Conservation (phyloP, 1,140 invertebrate species). For the Kradibia gibbosae region DNA sequence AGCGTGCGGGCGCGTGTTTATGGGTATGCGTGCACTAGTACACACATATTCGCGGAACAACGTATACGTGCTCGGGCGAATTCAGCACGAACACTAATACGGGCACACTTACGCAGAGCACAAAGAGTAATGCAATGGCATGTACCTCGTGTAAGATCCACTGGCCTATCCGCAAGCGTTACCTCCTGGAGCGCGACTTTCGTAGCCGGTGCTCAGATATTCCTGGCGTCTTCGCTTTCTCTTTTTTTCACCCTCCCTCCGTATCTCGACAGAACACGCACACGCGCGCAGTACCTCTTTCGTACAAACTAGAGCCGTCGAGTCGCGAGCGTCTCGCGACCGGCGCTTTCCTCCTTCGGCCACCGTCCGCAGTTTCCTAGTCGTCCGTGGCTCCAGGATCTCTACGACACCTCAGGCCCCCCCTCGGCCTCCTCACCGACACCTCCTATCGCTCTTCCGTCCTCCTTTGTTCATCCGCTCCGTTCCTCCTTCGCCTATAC, state of each 20-base stretch:
- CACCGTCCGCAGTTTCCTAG: not conserved
- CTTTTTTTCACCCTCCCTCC: not conserved
- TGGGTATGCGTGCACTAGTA: too few species aligned
- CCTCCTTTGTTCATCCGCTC: not conserved
- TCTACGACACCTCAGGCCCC: not conserved
- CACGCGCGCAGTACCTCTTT: not conserved
- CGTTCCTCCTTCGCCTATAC: not conserved
- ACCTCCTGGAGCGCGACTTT: constrained; percentile 11
- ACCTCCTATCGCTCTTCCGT: not conserved
- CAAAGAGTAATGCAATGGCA: not conserved
- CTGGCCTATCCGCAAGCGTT: not conserved
- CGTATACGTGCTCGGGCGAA: too few species aligned
- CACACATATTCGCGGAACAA: too few species aligned
- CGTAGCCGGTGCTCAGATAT: not conserved
- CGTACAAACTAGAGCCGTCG: not conserved
- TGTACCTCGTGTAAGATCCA: constrained; percentile 15
- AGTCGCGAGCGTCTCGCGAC: not conserved
- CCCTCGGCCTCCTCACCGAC: not conserved
- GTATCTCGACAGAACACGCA: not conserved
- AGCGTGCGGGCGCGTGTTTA: too few species aligned
- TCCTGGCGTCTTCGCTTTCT: not conserved
- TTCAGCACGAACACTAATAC: too few species aligned
- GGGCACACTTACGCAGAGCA: not conserved
- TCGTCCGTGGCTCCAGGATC: not conserved
- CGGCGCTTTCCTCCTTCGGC: not conserved